Evolutionary conservation across 30 jellyfish, hydroid and myxozoan genomes (phyloP).

Genomic region (Aurelia sp.): DNA sequence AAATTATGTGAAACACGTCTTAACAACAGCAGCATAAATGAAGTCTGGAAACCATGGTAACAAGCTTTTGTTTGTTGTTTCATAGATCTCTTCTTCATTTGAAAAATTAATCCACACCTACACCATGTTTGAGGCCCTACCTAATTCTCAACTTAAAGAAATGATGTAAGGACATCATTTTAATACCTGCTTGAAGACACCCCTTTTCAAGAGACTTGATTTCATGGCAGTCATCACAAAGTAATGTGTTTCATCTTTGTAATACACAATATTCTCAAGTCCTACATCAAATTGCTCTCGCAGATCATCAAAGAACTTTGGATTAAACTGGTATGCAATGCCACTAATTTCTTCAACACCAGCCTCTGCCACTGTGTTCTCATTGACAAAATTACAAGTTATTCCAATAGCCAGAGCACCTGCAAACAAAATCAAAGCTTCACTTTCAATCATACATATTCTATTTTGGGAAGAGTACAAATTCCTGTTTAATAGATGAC

Average conservation of each 20-base stretch:
- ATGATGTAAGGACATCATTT: no score
- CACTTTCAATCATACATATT: no score
- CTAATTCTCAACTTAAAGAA: no score
- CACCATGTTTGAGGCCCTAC: no score
- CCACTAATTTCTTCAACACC: conserved; percentile 97
- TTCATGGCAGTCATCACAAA: conserved; percentile 98
- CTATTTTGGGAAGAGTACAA: no score
- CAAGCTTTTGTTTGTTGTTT: no score
- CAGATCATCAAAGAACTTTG: conserved; percentile 84
- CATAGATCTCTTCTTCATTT: no score
- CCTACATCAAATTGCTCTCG: conserved; percentile 84
- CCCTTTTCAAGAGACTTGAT: conserved; percentile 81
- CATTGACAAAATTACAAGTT: conserved; percentile 94
- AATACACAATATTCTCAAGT: conserved; percentile 95
- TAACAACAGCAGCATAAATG: no score
- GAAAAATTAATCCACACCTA: no score
- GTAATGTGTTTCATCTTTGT: conserved; percentile 97
- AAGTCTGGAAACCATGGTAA: no score
- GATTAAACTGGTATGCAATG: conserved; percentile 93
- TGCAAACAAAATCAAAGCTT: conserved; percentile 1
- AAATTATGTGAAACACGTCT: no score
- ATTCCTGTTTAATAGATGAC: no score
- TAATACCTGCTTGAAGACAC: conserved; percentile 87
- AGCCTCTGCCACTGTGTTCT: conserved; percentile 97
- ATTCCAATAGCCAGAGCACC: conserved; percentile 99